Base-by-base conservation (phyloP, 1,140 invertebrate genomes). In the Euwallacea fornicatus region DNA sequence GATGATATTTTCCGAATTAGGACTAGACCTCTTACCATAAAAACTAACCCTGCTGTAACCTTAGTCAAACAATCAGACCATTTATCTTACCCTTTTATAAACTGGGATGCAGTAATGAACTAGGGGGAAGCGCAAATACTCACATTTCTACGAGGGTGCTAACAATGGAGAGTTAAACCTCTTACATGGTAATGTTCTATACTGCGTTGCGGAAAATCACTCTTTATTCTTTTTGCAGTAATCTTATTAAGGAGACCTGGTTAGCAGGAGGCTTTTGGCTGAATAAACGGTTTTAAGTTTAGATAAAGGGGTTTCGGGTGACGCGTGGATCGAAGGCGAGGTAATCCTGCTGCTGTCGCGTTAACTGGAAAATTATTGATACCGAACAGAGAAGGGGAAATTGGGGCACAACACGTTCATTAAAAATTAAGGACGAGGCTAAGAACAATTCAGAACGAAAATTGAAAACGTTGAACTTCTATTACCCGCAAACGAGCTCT, bases 181-280 rank as follows among this genome's bases (percentile, higher is more conserved):
- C 60, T 62, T 46, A 42, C 43, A 62, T 42, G 60, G 41, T 62
- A 62, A 62, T 62, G 60, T 62, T 41, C 33, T 33, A n/a, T 46
- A n/a, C 42, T 62, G n/a, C 41, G 60, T 62, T 46, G 43, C 60
- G 60, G 60, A 62, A 62, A 62, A 62, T 62, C 41, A 62, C n/a
- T 13, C 60, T 62, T 62, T 62, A 62, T 62, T 62, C 60, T 62
- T 62, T n/a, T 33, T 62, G n/a, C 60, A 33, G 60, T 62, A 62
- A 62, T 62, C 60, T 46, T 46, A 46, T 62, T 62, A 62, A 62
- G 43, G n/a, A 13, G 60, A 62, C n/a, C 60, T 46, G 60, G 60
- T 62, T 46, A 46, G 60, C 33, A 62, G 33, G 15, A 33, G 41
- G 60, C n/a, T n/a, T 62, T 62, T 42, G 8, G 33, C 41, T 62